Percentiles rank a stretch among this genome's conserved stretches.
Evolutionary conservation across 2,797 vertebrate genomes (phyloP).

Genomic region (Meriones psammophilus): DNA sequence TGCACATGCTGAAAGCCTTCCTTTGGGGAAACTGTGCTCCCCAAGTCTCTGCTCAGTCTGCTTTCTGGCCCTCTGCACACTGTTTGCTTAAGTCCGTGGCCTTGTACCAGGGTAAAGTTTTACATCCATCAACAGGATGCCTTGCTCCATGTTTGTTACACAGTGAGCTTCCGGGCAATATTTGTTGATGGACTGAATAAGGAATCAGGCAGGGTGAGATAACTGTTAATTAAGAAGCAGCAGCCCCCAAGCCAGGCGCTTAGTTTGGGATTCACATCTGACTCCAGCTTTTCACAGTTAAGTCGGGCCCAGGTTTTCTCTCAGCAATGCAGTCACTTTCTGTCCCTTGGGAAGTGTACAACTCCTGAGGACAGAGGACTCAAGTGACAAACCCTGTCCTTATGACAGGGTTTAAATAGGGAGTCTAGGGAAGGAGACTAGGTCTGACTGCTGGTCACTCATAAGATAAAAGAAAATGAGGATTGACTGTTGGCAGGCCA

Average conservation of each 20-base stretch:
- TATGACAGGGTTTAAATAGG: not conserved
- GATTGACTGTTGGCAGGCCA: not conserved
- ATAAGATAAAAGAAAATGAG: not conserved
- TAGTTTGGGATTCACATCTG: not conserved
- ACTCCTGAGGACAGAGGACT: not conserved
- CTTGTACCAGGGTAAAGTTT: not conserved
- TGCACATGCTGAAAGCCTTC: not conserved
- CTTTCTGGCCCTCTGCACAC: not conserved
- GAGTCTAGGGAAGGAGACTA: not conserved
- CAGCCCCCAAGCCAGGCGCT: not conserved
- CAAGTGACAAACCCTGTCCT: not conserved
- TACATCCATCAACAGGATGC: not conserved
- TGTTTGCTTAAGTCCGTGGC: not conserved
- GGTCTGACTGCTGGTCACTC: not conserved
- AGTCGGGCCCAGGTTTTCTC: not conserved
- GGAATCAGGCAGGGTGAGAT: not conserved
- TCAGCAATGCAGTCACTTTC: not conserved
- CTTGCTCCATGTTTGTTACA: not conserved
- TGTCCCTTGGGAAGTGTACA: not conserved
- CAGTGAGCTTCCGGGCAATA: conserved; percentile 15
- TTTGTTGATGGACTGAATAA: not conserved
- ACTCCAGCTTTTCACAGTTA: not conserved
- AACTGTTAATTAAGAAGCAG: conserved; percentile 11
- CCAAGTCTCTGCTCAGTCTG: not conserved
- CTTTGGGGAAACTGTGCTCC: not conserved